Evolutionary conservation across 2,797 vertebrate species (phyloP).

Genomic region (Myotis vivesi): DNA sequence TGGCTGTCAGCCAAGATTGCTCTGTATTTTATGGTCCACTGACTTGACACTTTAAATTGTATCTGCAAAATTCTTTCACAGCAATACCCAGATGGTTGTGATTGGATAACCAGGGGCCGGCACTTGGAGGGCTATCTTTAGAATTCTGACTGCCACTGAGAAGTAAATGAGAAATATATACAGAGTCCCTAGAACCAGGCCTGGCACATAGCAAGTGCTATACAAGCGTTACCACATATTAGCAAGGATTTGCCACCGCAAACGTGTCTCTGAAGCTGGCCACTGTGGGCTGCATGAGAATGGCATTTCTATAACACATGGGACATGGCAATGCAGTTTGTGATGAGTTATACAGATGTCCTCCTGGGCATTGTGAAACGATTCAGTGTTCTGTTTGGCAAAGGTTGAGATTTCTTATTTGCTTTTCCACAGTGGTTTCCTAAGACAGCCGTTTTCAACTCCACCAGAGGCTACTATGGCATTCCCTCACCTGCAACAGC

Average conservation of each 20-base stretch:
- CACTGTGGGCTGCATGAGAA: no score
- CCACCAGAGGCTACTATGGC: slow-evolving; percentile 82
- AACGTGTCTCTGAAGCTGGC: background rate
- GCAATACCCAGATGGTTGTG: background rate
- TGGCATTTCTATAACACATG: background rate
- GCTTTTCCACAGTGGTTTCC: slow-evolving; percentile 50
- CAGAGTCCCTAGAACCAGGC: background rate
- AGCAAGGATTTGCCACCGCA: background rate
- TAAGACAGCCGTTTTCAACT: background rate
- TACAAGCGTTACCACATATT: background rate
- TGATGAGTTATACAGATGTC: background rate
- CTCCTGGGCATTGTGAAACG: background rate
- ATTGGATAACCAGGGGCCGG: background rate
- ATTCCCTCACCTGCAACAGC: slow-evolving; percentile 87
- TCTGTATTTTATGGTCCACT: background rate
- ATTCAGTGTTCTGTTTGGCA: background rate
- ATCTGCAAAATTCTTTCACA: background rate
- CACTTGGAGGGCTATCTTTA: background rate
- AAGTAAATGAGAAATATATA: background rate
- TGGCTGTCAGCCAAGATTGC: background rate
- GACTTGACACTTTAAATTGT: background rate
- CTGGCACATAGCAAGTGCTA: background rate
- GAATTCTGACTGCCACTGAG: background rate
- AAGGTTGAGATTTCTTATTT: background rate
- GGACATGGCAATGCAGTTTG: background rate